phyloP scores from a whole-genome alignment of 2,888 invertebrate species.

The Spilosoma lubricipeda region DNA sequence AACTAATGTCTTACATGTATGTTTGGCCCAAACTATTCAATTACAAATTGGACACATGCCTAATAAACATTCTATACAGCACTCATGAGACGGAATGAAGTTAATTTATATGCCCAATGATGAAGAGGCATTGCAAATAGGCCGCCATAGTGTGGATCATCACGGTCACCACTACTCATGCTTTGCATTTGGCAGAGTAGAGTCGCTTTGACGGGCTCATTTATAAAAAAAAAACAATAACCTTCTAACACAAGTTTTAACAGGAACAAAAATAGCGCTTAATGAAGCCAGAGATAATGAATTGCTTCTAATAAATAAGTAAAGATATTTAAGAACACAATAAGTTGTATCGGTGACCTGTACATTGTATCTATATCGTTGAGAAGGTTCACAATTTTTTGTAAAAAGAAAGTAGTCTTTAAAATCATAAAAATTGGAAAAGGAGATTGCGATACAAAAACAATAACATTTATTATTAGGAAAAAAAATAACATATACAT shows the following conservation, averaged over 20 bases:
- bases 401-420: neutral
- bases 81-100: neutral
- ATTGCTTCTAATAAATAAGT: too few species aligned
- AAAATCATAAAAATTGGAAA: too few species aligned
- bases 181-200: too few species aligned
- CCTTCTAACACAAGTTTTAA: neutral
- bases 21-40: constrained; percentile 43
- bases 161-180: too few species aligned
- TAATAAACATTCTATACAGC: neutral
- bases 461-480: neutral
- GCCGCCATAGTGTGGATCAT: too few species aligned
- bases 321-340: neutral
- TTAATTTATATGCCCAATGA: neutral
- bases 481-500: neutral
- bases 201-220: too few species aligned
- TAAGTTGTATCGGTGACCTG: neutral
- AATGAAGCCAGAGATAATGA: neutral
- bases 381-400: neutral
- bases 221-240: neutral
- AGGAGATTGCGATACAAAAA: neutral
- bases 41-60: constrained; percentile 45
- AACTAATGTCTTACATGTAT: constrained; percentile 29
- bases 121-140: too few species aligned
- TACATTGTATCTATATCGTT: neutral
- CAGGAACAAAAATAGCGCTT: neutral